Evolutionary conservation across 2,113 vertebrate genomes (phyloP).

Genomic region (Acrocephalus arundinaceus): DNA sequence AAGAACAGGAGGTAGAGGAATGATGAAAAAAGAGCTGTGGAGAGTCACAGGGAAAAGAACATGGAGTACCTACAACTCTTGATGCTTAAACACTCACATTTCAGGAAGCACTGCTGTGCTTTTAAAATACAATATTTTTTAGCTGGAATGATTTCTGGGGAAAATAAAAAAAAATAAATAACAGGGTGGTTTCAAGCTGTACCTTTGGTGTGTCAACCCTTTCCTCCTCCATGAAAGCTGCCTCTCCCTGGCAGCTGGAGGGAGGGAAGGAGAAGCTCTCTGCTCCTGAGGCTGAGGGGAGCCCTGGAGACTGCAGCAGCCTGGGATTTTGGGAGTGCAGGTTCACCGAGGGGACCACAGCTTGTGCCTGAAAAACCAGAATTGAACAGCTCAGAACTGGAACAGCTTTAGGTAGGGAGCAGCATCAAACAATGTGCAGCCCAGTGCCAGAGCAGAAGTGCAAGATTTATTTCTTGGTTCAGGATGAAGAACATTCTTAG

Average conservation of each 20-base stretch:
- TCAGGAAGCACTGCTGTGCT: not conserved
- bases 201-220: conserved; percentile 92
- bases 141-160: not conserved
- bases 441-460: not conserved
- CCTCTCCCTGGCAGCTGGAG: conserved; percentile 78
- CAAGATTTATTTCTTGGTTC: not conserved
- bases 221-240: conserved; percentile 91
- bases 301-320: conserved; percentile 83
- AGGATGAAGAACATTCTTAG: not conserved
- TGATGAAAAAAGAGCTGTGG: not conserved
- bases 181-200: not conserved
- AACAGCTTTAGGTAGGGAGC: not conserved
- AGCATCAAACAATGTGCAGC: not conserved
- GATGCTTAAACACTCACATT: not conserved
- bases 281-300: conserved; percentile 77
- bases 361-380: conserved; percentile 76
- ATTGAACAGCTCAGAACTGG: not conserved
- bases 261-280: conserved; percentile 87
- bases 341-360: conserved; percentile 79
- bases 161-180: not conserved
- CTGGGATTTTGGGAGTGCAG: conserved; percentile 81
- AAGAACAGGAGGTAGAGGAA: not conserved
- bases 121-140: not conserved
- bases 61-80: not conserved
- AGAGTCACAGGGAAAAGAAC: not conserved